phyloP scores from a whole-genome alignment of 2,113 vertebrate species.

The Cercocebus atys region DNA sequence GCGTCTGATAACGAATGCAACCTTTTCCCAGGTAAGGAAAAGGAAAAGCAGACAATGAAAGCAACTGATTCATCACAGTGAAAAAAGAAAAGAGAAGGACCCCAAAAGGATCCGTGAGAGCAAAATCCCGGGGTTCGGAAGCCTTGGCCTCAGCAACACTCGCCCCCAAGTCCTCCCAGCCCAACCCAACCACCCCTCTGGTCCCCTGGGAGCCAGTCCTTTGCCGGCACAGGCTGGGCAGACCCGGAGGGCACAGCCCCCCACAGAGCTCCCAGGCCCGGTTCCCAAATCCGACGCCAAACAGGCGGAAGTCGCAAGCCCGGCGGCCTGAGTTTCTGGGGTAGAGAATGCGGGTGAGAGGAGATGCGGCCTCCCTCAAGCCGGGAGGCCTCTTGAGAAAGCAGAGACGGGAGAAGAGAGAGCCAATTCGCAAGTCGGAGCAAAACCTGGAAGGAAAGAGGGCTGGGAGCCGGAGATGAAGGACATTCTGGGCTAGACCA shows the following conservation, averaged over 20 bases:
- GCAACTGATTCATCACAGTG: neutral
- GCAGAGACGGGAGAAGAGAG: neutral
- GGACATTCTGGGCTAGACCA: neutral
- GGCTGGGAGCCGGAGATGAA: neutral
- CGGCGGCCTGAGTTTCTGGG: neutral
- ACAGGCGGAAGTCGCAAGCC: neutral
- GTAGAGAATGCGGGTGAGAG: neutral
- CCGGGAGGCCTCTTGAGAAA: conserved; percentile 15
- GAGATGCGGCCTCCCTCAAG: conserved; percentile 54
- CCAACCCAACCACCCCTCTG: neutral
- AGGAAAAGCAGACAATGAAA: conserved; percentile 10
- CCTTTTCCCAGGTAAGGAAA: neutral
- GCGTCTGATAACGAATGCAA: neutral
- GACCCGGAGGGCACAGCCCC: neutral
- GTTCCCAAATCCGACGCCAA: neutral
- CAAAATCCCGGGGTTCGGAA: neutral
- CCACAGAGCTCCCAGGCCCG: neutral
- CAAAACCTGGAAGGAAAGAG: neutral
- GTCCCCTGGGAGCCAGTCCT: neutral
- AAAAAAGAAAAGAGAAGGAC: neutral
- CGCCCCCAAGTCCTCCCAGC: neutral
- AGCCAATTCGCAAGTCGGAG: neutral
- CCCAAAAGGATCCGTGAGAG: neutral
- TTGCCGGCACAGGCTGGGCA: neutral
- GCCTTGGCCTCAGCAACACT: neutral